These are phyloP conservation scores for Tupiocoris notatus DNA, from an alignment of 2,888 invertebrate genomes.

Conservation along the genomic window DNA sequence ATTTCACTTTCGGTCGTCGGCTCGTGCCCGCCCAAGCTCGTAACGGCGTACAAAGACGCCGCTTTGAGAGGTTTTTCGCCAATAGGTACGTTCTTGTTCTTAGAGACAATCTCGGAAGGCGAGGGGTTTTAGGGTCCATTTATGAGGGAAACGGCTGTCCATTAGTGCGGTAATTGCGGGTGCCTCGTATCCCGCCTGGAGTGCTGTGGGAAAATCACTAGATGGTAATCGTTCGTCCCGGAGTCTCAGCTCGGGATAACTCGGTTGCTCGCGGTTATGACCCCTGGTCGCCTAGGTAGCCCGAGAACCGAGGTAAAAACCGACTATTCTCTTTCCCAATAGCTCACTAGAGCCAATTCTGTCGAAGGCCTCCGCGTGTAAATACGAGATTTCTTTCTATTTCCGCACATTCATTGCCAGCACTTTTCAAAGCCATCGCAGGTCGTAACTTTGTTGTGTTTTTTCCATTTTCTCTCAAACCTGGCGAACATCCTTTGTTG, in stretches of 20 bases:
- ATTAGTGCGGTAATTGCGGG: conserved; percentile 8
- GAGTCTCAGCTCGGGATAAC: neutral
- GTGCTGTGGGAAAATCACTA: neutral
- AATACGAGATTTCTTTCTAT: neutral
- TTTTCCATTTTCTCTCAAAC: neutral
- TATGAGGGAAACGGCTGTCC: neutral
- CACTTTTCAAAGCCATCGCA: neutral
- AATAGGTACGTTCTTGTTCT: neutral
- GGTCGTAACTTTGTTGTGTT: neutral
- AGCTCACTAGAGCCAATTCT: neutral
- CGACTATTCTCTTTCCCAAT: neutral
- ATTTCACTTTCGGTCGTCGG: neutral
- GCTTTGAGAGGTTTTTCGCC: neutral
- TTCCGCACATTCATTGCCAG: neutral
- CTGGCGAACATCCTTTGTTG: too few species aligned
- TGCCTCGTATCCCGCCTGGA: neutral
- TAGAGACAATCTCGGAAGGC: neutral
- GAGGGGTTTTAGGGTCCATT: conserved; percentile 2
- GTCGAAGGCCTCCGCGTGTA: too few species aligned
- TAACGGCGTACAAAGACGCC: neutral
- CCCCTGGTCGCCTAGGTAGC: neutral
- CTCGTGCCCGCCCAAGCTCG: neutral
- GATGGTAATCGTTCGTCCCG: conserved; percentile 8
- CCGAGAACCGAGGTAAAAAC: conserved; percentile 6
- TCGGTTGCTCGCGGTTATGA: neutral